Conservation (phyloP, 2,113 vertebrate species). For the Semicossyphus pulcher region DNA sequence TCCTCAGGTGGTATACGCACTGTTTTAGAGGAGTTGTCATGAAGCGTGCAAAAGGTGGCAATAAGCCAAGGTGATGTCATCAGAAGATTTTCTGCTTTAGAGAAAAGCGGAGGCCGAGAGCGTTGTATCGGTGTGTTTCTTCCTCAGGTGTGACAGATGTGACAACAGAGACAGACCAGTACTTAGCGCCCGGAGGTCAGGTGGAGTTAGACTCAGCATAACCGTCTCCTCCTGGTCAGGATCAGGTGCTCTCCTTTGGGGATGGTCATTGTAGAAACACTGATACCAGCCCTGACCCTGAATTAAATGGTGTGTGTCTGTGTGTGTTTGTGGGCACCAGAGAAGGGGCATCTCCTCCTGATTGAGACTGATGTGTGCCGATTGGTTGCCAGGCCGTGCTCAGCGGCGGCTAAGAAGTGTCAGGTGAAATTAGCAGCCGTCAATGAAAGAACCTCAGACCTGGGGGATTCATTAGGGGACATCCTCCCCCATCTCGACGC, state of each 20-base stretch:
- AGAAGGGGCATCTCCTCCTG: slow-evolving; percentile 58
- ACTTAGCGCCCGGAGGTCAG: slow-evolving; percentile 70
- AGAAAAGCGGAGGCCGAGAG: slow-evolving; percentile 10
- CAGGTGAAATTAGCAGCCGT: slow-evolving; percentile 75
- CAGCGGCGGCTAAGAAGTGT: slow-evolving; percentile 60
- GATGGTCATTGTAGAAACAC: slow-evolving; percentile 42
- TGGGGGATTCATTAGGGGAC: slow-evolving; percentile 68
- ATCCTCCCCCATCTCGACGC: slow-evolving; percentile 36
- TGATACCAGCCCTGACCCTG: slow-evolving; percentile 50
- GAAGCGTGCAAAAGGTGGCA: slow-evolving; percentile 43
- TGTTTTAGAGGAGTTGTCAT: slow-evolving; percentile 55
- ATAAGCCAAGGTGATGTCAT: slow-evolving; percentile 41
- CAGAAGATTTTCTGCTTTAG: slow-evolving; percentile 6
- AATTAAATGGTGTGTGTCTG: slow-evolving; percentile 27
- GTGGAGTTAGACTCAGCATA: slow-evolving; percentile 52
- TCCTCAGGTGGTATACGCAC: slow-evolving; percentile 55
- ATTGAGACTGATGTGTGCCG: slow-evolving; percentile 76
- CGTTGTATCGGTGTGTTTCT: slow-evolving; percentile 5
- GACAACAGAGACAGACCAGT: slow-evolving; percentile 54
- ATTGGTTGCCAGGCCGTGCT: slow-evolving; percentile 67
- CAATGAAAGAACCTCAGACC: slow-evolving; percentile 63
- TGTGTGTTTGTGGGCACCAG: slow-evolving; percentile 9
- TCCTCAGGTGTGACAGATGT: slow-evolving; percentile 62
- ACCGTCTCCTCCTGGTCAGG: slow-evolving; percentile 43
- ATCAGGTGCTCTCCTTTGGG: slow-evolving; percentile 69